Base-by-base conservation (phyloP, 2,888 invertebrate genomes). In the Therioaphis trifolii region DNA sequence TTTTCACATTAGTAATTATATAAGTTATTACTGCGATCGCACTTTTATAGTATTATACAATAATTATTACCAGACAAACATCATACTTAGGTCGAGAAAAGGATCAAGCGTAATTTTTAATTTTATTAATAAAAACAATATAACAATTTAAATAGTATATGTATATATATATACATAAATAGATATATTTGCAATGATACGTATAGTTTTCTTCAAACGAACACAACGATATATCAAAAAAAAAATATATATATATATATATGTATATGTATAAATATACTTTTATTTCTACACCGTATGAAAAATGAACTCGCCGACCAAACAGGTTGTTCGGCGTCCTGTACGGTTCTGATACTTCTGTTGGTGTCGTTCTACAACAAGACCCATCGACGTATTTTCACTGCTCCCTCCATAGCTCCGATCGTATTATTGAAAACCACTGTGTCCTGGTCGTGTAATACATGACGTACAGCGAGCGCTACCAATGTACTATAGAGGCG, bases 281-380 rank as follows among this genome's bases (percentile, higher is more conserved):
- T 15, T 66, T 71, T 58, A 79, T 43, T 71, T 79, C 43, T 43
- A 43, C n/a, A 71, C 27, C 4, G 35, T 40, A 21, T 2, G 66
- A 35, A 77, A 24, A 43, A 58, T 35, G 43, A 79, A 68, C 80
- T 72, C 80, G 80, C 72, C 46, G 61, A 72, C 72, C 80, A 21
- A 27, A 71, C 71, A 21, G 46, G 71, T 71, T 21, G 61, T 58
- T 71, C 72, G 80, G 46, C 80, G 55, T 69, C 12, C 69, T 55
- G 79, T 58, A 58, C 69, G 61, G 61, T 71, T 72, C 80, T 80
- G 80, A 43, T 46, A 80, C 80, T 72, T 72, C 72, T 80, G 80
- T 49, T 24, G 61, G 61, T 61, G 21, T 61, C 29, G 71, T 69
- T 72, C 43, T 27, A 18, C 40, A 5, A 18, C 66, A 52, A 76